Evolutionary conservation across 2,888 invertebrate species (phyloP).

Genomic region (Thysanoteuthis rhombus): DNA sequence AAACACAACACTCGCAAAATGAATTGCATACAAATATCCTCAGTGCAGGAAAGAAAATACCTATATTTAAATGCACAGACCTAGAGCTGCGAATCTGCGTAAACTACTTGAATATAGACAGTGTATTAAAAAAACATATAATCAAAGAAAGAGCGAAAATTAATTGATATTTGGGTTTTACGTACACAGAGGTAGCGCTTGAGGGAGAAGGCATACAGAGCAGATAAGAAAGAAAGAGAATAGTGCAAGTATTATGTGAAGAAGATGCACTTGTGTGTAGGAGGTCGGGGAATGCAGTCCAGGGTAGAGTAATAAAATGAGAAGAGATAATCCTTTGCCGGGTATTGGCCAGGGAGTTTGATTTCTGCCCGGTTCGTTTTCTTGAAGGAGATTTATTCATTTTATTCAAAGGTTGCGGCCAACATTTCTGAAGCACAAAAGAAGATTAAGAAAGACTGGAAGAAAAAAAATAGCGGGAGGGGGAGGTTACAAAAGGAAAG

Average conservation of each 20-base stretch:
- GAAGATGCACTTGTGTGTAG: background rate
- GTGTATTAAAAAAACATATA: background rate
- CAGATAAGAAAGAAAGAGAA: background rate
- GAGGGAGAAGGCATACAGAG: background rate
- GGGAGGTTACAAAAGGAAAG: too few species aligned
- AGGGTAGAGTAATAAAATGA: background rate
- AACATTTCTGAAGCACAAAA: too few species aligned
- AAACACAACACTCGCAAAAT: background rate
- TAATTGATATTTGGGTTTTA: background rate
- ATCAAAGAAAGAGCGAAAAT: background rate
- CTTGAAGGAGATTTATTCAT: background rate
- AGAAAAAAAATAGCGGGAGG: too few species aligned
- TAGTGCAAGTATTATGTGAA: background rate
- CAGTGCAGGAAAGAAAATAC: background rate
- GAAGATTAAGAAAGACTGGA: too few species aligned
- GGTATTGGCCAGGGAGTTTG: background rate
- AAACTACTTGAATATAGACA: background rate
- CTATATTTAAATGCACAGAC: background rate
- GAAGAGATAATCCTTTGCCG: background rate
- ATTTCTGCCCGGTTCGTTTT: background rate
- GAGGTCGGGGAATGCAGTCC: background rate
- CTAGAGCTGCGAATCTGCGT: background rate
- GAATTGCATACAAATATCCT: background rate
- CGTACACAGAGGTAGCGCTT: background rate
- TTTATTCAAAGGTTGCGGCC: background rate